Evolutionary conservation across 2,113 vertebrate genomes (phyloP).

Genomic region (Galeopterus variegatus): DNA sequence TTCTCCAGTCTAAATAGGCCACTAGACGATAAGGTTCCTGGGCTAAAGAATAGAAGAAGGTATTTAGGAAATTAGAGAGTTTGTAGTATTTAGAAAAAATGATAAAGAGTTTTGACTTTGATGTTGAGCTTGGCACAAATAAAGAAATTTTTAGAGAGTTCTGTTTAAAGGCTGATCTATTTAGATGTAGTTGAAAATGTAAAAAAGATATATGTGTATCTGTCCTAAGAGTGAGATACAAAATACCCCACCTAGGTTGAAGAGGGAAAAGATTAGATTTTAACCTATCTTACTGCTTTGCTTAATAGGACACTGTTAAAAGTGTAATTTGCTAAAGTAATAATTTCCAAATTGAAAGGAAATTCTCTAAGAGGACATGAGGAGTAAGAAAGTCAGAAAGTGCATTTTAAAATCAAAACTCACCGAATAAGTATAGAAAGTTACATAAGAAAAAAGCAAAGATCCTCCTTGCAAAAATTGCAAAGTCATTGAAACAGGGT

Average conservation of each 20-base stretch:
- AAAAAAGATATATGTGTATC: neutral
- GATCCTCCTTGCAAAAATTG: neutral
- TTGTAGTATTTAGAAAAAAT: neutral
- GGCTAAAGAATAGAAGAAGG: neutral
- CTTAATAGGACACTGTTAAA: neutral
- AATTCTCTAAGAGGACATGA: constrained; percentile 7
- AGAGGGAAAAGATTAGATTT: neutral
- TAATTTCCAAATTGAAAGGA: constrained; percentile 42
- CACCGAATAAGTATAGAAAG: neutral
- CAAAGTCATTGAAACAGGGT: neutral
- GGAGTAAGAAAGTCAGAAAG: neutral
- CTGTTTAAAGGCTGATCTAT: constrained; percentile 34
- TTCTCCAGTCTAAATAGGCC: neutral
- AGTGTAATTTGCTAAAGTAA: constrained; percentile 40
- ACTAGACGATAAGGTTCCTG: neutral
- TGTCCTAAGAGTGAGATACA: neutral
- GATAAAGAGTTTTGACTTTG: constrained; percentile 13
- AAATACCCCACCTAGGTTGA: neutral
- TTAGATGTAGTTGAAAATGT: constrained; percentile 64
- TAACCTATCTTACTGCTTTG: neutral
- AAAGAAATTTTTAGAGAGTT: constrained; percentile 3
- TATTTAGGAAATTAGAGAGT: neutral
- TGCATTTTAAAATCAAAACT: neutral
- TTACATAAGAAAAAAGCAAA: neutral
- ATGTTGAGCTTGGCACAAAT: constrained; percentile 38